Evolutionary conservation across 2,888 invertebrate species (phyloP).

Genomic region (Caenorhabditis sinica): DNA sequence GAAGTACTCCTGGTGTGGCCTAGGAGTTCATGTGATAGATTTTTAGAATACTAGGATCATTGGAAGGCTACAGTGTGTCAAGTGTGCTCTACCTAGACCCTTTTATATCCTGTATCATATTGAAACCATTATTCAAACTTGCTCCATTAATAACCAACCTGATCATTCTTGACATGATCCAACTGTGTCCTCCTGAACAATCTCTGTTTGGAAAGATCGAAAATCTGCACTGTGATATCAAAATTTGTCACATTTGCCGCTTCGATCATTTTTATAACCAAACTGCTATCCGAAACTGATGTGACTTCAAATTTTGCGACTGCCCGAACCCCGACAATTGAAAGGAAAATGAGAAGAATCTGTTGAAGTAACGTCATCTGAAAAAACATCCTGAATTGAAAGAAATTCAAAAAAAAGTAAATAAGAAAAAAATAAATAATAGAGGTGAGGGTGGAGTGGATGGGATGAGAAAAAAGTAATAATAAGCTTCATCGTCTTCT

Average conservation of each 20-base stretch:
- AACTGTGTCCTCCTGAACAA: slow-evolving; percentile 74
- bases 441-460: not conserved
- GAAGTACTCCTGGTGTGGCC: no score
- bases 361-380: slow-evolving; percentile 45
- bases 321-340: slow-evolving; percentile 4
- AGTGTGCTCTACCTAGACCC: no score
- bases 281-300: slow-evolving; percentile 65
- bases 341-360: not conserved
- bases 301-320: slow-evolving; percentile 74
- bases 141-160: slow-evolving; percentile 65
- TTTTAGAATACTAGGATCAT: no score
- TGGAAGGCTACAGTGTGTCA: no score
- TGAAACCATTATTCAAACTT: no score
- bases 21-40: no score
- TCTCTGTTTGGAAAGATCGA: slow-evolving; percentile 71
- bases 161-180: slow-evolving; percentile 71
- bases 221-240: slow-evolving; percentile 76
- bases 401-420: not conserved
- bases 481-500: slow-evolving; percentile 60
- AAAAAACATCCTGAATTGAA: not conserved
- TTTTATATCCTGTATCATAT: no score
- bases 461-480: slow-evolving; percentile 47
- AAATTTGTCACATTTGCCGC: slow-evolving; percentile 73
- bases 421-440: not conserved
- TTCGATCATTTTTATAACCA: slow-evolving; percentile 75